Base-by-base conservation (phyloP, 2,888 invertebrate species). In the Ganaspis brasiliensis region DNA sequence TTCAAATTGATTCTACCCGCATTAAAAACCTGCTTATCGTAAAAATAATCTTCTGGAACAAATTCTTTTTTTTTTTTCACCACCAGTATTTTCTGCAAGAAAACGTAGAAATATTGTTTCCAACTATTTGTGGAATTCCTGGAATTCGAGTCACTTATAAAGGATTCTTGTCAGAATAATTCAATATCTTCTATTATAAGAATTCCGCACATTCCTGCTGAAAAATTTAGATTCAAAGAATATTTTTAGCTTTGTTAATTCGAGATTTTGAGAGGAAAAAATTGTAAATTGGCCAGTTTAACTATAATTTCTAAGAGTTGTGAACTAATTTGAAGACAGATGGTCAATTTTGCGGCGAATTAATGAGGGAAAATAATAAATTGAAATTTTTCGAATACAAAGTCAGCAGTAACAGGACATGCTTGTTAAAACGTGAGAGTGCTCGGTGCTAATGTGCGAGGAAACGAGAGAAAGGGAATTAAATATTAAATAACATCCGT, bases 401-500 rank as follows among this genome's bases (percentile, higher is more conserved):
- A 56, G 56, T 24, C 56, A 56, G 56, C 26, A 56, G 56, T 56
- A 56, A 26, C 56, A 26, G 56, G 26, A 26, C 26, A 24, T 35
- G 59, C 59, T 59, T 35, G 59, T 59, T 59, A 59, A 59, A 35
- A 31, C n/a, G 35, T 31, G 59, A 59, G 16, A 59, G 59, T 59
- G 19, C 56, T 31, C 16, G 35, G 31, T 59, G 35, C 35, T 31
- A 35, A 35, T 16, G 16, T 59, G 59, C 31, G 35, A 59, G 59
- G 35, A 59, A 59, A 59, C 35, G 9, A 16, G n/a, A 59, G 31
- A 16, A 35, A 59, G 26, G 26, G 57, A 26, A 57, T 57, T 57
- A 57, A 26, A 57, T 57, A 59, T 59, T 59, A 59, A 59, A 59
- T 59, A 59, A 59, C 59, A 59, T 59, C 59, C 31, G 59, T 59